Conservation (phyloP, 1,140 invertebrate genomes). For the Drosophila equinoxialis region DNA sequence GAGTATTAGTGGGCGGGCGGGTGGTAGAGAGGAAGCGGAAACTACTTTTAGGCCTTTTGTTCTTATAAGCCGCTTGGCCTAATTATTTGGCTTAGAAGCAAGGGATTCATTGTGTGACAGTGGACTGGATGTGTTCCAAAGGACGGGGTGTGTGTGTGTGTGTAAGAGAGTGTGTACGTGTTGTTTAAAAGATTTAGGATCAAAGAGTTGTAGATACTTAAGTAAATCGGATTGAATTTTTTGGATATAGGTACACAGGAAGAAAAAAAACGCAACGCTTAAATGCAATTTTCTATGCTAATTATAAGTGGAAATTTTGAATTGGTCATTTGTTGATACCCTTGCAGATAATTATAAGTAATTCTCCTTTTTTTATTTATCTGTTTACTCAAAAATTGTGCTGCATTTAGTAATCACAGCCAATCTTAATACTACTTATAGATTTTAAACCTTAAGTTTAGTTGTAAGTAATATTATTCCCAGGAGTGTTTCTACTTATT, state of each 20-base stretch:
- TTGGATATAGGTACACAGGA: background rate
- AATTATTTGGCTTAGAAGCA: slow-evolving; percentile 8
- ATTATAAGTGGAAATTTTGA: slow-evolving; percentile 10
- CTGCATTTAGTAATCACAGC: too few relatives aligned
- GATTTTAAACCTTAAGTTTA: too few relatives aligned
- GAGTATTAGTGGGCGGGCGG: background rate
- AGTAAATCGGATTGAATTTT: slow-evolving; percentile 40
- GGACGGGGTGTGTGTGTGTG: background rate
- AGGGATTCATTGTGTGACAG: background rate
- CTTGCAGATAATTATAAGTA: background rate
- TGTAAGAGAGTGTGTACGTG: background rate
- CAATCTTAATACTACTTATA: too few relatives aligned
- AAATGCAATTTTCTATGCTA: slow-evolving; percentile 30
- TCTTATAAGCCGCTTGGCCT: slow-evolving; percentile 17
- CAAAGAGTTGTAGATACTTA: slow-evolving; percentile 12
- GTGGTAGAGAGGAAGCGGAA: background rate
- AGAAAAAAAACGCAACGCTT: slow-evolving; percentile 9
- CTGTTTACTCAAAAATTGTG: too few relatives aligned
- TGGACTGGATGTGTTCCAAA: background rate
- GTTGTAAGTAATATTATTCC: too few relatives aligned
- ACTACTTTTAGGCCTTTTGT: slow-evolving; percentile 17
- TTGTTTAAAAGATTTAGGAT: slow-evolving; percentile 11
- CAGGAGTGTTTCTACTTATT: too few relatives aligned
- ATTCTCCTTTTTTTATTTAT: too few relatives aligned
- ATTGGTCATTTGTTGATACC: background rate